These are phyloP conservation scores for Laspeyria flexula DNA, from an alignment of 2,888 invertebrate species.

Conservation along the genomic window DNA sequence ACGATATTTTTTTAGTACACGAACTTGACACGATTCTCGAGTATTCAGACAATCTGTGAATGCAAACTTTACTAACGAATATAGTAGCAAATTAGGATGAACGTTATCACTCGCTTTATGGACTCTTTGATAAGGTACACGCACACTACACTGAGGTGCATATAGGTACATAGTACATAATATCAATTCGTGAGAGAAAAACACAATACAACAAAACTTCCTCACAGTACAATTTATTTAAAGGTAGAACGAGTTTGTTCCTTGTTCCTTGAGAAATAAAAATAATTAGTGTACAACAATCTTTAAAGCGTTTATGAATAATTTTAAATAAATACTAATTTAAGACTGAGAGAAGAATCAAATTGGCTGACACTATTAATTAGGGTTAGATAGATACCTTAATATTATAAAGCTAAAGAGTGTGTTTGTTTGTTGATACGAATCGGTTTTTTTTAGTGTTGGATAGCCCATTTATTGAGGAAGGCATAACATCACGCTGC, in stretches of 20 bases:
- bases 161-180: conserved; percentile 14
- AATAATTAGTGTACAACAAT: conserved; percentile 13
- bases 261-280: conserved; percentile 57
- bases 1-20: conserved; percentile 15
- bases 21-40: conserved; percentile 42
- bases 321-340: no score
- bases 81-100: conserved; percentile 51
- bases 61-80: conserved; percentile 50
- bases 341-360: no score
- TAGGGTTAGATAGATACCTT: no score
- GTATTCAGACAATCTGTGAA: conserved; percentile 32
- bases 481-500: no score
- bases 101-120: conserved; percentile 52
- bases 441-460: no score
- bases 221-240: conserved; percentile 34
- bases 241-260: conserved; percentile 35
- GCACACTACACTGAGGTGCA: conserved; percentile 8
- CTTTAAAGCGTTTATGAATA: not conserved
- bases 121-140: conserved; percentile 40
- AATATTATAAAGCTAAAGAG: no score
- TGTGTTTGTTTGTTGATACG: no score
- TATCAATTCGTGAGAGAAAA: conserved; percentile 40
- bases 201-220: conserved; percentile 44
- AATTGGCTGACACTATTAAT: no score
- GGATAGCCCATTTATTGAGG: no score